Evolutionary conservation across 2,113 vertebrate species (phyloP).

Genomic region (Butorides virescens): DNA sequence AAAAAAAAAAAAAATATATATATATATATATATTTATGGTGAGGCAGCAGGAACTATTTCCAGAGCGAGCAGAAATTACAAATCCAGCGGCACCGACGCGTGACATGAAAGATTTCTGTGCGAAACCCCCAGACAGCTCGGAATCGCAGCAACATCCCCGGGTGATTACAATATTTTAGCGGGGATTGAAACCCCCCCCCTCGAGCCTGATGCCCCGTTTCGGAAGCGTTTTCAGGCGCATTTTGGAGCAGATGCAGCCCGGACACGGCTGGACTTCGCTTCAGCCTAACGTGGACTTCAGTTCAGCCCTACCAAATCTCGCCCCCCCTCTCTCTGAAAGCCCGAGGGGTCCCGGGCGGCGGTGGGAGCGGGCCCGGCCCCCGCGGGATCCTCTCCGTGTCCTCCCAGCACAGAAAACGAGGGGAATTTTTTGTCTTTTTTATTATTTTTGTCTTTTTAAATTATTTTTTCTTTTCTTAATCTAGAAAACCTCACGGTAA

Average conservation of each 20-base stretch:
- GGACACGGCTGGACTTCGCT: rapidly evolving
- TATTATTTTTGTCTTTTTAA: no score
- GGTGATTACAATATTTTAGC: not conserved
- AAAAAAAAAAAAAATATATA: not conserved
- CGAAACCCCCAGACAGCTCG: not conserved
- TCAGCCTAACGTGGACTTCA: not conserved
- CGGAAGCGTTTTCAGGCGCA: not conserved
- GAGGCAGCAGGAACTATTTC: not conserved
- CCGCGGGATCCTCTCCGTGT: no score
- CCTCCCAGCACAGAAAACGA: not conserved
- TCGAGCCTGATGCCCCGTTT: not conserved
- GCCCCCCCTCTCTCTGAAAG: not conserved
- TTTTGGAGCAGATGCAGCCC: not conserved
- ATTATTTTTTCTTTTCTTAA: not conserved
- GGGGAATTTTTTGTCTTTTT: not conserved
- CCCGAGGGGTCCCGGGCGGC: not conserved
- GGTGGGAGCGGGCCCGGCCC: not conserved
- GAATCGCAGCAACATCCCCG: not conserved
- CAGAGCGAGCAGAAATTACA: not conserved
- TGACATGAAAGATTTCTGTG: not conserved
- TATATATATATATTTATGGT: no score
- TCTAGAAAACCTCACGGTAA: not conserved
- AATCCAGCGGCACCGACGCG: not conserved
- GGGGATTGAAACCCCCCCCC: not conserved
- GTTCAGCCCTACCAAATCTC: not conserved